Percentiles rank a stretch among this genome's conserved stretches.
Conservation (phyloP, 2,888 invertebrate species). For the Meandrusa payeni region DNA sequence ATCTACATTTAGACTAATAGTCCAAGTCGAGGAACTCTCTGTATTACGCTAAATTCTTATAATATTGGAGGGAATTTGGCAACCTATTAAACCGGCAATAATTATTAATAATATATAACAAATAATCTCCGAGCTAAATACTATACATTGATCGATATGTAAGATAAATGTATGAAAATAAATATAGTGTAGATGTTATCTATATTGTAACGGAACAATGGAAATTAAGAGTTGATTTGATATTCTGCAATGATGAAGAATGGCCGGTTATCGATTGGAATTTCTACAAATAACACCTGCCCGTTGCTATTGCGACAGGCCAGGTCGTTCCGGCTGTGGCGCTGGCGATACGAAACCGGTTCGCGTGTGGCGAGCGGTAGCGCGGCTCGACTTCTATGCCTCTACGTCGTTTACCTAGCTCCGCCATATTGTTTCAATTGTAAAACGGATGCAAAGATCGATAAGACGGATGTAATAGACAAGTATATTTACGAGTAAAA, state of each 20-base stretch:
- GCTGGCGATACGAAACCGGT: slow-evolving; percentile 62
- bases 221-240: slow-evolving; percentile 5
- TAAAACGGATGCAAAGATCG: slow-evolving; percentile 4
- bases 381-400: slow-evolving; percentile 22
- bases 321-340: slow-evolving; percentile 38
- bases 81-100: no score
- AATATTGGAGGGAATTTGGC: no score
- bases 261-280: slow-evolving; percentile 51
- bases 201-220: background rate
- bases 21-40: no score
- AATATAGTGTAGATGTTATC: no score
- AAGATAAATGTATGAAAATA: no score
- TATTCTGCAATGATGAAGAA: slow-evolving; percentile 26
- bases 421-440: slow-evolving; percentile 13
- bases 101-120: no score
- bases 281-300: slow-evolving; percentile 70
- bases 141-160: no score
- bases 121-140: no score
- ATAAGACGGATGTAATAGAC: no score
- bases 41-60: no score
- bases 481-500: no score
- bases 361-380: slow-evolving; percentile 28
- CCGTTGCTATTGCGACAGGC: slow-evolving; percentile 57
- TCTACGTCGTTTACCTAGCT: slow-evolving; percentile 24
- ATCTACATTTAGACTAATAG: no score